Evolutionary conservation across 2,888 invertebrate genomes (phyloP), one percentile per base, ranked within the genome.

Genomic region (Lasioglossum zephyrum): DNA sequence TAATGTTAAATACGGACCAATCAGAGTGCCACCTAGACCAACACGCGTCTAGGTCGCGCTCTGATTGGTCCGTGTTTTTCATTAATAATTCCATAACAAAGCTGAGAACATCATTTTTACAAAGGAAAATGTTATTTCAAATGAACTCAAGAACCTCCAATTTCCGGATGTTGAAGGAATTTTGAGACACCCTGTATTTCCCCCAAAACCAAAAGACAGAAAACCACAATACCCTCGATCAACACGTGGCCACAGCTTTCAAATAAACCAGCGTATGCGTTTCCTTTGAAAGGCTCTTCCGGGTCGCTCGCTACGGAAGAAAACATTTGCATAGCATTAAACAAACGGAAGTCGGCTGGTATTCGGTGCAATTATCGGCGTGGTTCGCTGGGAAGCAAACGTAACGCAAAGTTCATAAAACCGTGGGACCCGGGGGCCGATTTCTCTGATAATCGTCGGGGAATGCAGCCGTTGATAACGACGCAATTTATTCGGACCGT

Each of bases 381-480:
- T 16, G 31, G 72, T 47, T 18, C 26, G 31, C 3, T 13, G 47
- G n/a, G 9, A 6, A 18, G 11, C 47, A 18, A n/a, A 36, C 41
- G 31, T 57, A 60, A 79, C 79, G 31, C 16, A 73, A 73, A 73
- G 60, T 77, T 41, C 63, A 73, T 81, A 77, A 81, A 81, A 73
- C 53, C 2, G 16, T 26, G n/a, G n/a, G 18, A 36, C 4, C 39
- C 66, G 31, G n/a, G 11, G 57, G 63, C 39, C 22, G 69, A 85
- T 85, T 85, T 85, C 63, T 73, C 47, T 53, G 73, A 84, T 53
- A 73, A 85, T 81, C 81, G 81, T 57, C 31, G 44, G 60, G 53
- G 75, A 76, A 31, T 47, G 57, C 57, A 18, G 16, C 70, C 79
- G 76, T 84, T 81, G 82, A 89, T 89, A 88, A 83, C 85, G 66